phyloP scores from a whole-genome alignment of 2,888 invertebrate genomes.

The Thereva unica region DNA sequence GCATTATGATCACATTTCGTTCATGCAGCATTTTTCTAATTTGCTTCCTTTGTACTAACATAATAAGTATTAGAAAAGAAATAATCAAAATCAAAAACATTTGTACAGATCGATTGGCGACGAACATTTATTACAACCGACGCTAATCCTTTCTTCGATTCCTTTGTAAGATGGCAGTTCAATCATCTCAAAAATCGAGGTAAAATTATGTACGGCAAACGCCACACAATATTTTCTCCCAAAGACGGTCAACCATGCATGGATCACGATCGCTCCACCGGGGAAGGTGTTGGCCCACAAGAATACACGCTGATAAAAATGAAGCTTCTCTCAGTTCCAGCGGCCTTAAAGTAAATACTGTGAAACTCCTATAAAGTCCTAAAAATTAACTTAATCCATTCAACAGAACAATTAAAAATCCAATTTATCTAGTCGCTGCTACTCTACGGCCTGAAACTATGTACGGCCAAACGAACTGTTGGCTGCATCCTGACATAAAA shows the following conservation, averaged over 20 bases:
- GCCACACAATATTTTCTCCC: slow-evolving; percentile 95
- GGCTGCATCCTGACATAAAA: slow-evolving; percentile 93
- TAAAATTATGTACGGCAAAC: slow-evolving; percentile 95
- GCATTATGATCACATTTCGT: too few species aligned
- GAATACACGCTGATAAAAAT: slow-evolving; percentile 98
- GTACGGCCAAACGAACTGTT: slow-evolving; percentile 99
- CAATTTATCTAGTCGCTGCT: slow-evolving; percentile 79
- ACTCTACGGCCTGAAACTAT: slow-evolving; percentile 99
- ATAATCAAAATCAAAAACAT: slow-evolving; percentile 13
- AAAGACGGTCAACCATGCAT: slow-evolving; percentile 98
- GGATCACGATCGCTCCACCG: slow-evolving; percentile 96
- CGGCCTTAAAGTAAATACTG: slow-evolving; percentile 66
- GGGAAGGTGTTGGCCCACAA: slow-evolving; percentile 97
- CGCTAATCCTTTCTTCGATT: slow-evolving; percentile 95
- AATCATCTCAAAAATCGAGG: slow-evolving; percentile 79
- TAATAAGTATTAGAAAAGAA: too few species aligned
- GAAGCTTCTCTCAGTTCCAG: slow-evolving; percentile 66
- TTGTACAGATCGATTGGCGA: slow-evolving; percentile 89
- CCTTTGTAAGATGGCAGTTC: slow-evolving; percentile 98
- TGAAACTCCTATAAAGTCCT: neutral
- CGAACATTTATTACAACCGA: slow-evolving; percentile 98
- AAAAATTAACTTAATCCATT: slow-evolving; percentile 3
- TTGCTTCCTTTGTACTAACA: too few species aligned
- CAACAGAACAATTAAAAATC: slow-evolving; percentile 48
- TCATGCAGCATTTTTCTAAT: too few species aligned